phyloP scores from a whole-genome alignment of 2,797 vertebrate genomes.

The Macropodus opercularis region DNA sequence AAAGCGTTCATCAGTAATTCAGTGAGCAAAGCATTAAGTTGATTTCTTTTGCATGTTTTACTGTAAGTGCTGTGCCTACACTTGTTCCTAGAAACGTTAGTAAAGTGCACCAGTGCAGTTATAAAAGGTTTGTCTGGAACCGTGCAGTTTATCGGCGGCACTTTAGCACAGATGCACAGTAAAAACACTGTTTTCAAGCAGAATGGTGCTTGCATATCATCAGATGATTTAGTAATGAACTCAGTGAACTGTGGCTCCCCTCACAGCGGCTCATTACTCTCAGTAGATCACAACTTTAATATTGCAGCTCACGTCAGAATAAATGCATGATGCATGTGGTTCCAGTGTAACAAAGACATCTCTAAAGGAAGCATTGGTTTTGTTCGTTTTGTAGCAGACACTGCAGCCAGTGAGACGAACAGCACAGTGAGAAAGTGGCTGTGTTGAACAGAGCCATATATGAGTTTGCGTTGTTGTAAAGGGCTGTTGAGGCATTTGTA shows the following conservation, averaged over 20 bases:
- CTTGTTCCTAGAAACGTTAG: too few species aligned
- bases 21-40: too few species aligned
- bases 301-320: constrained; percentile 54
- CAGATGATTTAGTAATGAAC: constrained; percentile 63
- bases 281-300: constrained; percentile 59
- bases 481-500: constrained; percentile 65
- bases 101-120: too few species aligned
- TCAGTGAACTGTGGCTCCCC: constrained; percentile 48
- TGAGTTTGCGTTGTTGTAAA: constrained; percentile 56
- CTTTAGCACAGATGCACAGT: constrained; percentile 9
- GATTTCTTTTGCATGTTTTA: too few species aligned
- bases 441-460: constrained; percentile 11
- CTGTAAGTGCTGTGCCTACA: too few species aligned
- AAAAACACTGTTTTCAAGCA: constrained; percentile 34
- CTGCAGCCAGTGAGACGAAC: constrained; percentile 23
- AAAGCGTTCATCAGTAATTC: too few species aligned
- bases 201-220: constrained; percentile 39
- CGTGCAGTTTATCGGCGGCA: background rate
- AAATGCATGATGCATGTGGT: constrained; percentile 57
- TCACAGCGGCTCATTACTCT: constrained; percentile 63
- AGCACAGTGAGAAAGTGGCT: constrained; percentile 4
- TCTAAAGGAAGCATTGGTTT: constrained; percentile 58
- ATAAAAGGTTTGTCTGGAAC: too few species aligned
- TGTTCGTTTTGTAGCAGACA: constrained; percentile 48
- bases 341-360: constrained; percentile 48